Base-by-base conservation (phyloP, 2,888 invertebrate genomes). In the Rutpela maculata region DNA sequence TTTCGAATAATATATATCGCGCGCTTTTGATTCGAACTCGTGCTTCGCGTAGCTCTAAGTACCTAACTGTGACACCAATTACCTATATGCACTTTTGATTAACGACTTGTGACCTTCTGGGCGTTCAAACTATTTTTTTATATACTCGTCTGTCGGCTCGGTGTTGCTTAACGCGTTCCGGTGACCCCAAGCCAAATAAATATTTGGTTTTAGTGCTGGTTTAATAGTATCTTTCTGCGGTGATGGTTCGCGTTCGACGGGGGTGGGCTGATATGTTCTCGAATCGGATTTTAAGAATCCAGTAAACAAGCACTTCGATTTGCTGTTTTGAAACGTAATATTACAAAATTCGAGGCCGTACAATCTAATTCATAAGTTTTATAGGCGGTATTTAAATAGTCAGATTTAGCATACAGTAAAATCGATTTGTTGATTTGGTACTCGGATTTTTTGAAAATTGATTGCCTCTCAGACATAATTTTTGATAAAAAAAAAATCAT, bases 21-120 rank as follows among this genome's bases (percentile, higher is more conserved):
- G n/a, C 50, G 22, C 50, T 1, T n/a, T n/a, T n/a, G 17, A 50
- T 50, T 50, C 50, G 50, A 3, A 50, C 50, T 50, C n/a, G 6
- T 35, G 17, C n/a, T 31, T 17, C 62, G 31, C 9, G 15, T 6
- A 31, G 62, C 26, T 35, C n/a, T 26, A 22, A 10, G 59, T 26
- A 26, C 9, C 22, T 22, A 76, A 76, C 72, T 71, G 74, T 77
- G 79, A 73, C 65, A 75, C 72, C 69, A 77, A 79, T 79, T 73
- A 77, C 77, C 75, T 75, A 71, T 68, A 65, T 77, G 75, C 75
- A 75, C 75, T 67, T 73, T 77, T 79, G 75, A 79, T 77, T 79
- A 75, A 63, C 63, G 73, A 73, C 66, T 72, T 50, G 19, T 60
- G 79, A 71, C 79, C 79, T 79, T 79, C 79, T 50, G 67, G 17